Conservation (phyloP, 2,113 vertebrate species). For the Heteronetta atricapilla region DNA sequence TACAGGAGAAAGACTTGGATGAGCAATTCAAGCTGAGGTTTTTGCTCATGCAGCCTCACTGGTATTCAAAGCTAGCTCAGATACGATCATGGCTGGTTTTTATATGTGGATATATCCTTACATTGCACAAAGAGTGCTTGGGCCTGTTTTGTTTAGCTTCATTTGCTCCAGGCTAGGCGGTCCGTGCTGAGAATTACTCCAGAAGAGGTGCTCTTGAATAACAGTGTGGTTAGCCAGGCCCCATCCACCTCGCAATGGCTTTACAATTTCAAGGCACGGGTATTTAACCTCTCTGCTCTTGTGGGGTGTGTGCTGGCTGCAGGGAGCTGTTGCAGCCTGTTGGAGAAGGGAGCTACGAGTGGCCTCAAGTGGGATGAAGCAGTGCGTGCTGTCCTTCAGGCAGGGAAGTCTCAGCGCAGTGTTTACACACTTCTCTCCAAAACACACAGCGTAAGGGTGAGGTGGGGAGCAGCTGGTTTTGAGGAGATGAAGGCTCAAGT, state of each 20-base stretch:
- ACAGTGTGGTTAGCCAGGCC: background rate
- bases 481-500: background rate
- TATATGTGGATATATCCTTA: background rate
- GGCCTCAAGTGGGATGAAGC: background rate
- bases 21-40: background rate
- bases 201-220: background rate
- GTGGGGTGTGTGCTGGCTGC: background rate
- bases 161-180: background rate
- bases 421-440: background rate
- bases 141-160: background rate
- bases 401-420: background rate
- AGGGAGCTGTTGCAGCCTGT: background rate
- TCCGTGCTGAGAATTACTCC: background rate
- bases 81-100: background rate
- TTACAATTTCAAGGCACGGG: background rate
- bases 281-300: conserved; percentile 19
- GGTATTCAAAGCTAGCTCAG: background rate
- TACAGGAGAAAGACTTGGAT: background rate
- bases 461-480: background rate
- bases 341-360: background rate
- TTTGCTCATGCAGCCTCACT: background rate
- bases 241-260: background rate
- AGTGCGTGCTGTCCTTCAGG: background rate
- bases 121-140: background rate
- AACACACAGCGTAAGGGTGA: background rate